phyloP scores from a whole-genome alignment of 2,113 vertebrate genomes.

The Vicugna pacos region DNA sequence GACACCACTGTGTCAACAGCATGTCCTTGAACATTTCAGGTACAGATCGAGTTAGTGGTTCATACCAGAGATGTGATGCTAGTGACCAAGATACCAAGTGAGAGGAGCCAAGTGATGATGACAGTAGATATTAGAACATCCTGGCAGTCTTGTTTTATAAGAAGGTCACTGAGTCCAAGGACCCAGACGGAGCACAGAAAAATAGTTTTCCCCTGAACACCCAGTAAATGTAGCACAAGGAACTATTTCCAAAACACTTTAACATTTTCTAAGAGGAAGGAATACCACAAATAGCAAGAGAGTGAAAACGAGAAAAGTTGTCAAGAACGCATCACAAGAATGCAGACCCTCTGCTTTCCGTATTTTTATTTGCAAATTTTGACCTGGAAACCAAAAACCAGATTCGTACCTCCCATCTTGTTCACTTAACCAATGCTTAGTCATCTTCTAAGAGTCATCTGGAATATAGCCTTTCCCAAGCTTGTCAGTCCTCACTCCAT shows the following conservation, averaged over 20 bases:
- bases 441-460: background rate
- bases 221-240: background rate
- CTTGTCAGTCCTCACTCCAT: background rate
- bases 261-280: background rate
- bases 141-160: background rate
- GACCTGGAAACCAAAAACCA: background rate
- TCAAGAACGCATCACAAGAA: background rate
- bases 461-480: background rate
- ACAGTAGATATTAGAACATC: background rate
- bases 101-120: too few species aligned
- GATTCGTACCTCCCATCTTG: background rate
- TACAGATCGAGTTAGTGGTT: slow-evolving; percentile 83
- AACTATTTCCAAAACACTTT: background rate
- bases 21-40: slow-evolving; percentile 92
- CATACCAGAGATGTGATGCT: slow-evolving; percentile 67
- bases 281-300: background rate
- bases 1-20: slow-evolving; percentile 86
- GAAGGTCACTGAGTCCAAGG: background rate
- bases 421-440: background rate
- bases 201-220: background rate
- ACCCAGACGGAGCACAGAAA: background rate
- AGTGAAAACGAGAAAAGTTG: background rate
- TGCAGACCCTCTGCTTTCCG: background rate
- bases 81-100: background rate
- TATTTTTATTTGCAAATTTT: background rate